Evolutionary conservation across 2,888 invertebrate genomes (phyloP).

Genomic region (Drosophila meridiana): DNA sequence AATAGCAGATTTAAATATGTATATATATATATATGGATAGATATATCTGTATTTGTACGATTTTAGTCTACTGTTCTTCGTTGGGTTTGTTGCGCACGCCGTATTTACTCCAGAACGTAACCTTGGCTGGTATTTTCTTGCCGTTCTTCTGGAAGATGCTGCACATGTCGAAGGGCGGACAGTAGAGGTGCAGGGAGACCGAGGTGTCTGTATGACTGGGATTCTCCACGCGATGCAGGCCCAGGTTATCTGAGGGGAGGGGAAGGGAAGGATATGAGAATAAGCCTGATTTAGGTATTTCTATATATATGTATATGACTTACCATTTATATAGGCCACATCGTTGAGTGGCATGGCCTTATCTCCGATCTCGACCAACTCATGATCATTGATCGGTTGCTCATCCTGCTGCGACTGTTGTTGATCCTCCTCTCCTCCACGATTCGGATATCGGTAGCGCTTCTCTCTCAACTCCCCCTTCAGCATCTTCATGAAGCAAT

Average conservation of each 20-base stretch:
- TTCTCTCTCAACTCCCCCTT: constrained; percentile 94
- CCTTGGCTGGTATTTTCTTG: constrained; percentile 88
- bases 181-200: constrained; percentile 97
- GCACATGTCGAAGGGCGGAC: constrained; percentile 96
- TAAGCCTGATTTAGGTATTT: no score
- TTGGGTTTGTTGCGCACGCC: constrained; percentile 87
- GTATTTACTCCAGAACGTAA: constrained; percentile 97
- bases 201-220: constrained; percentile 94
- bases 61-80: constrained; percentile 54
- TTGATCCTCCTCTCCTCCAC: constrained; percentile 16
- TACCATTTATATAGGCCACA: constrained; percentile 98
- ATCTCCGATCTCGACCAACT: constrained; percentile 89
- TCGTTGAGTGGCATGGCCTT: constrained; percentile 90
- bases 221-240: constrained; percentile 98
- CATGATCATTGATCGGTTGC: constrained; percentile 82
- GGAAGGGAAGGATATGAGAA: neutral
- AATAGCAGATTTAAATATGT: constrained; percentile 46
- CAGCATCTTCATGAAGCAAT: constrained; percentile 98
- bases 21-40: neutral
- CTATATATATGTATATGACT: neutral
- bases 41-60: neutral
- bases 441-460: constrained; percentile 83
- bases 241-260: constrained; percentile 92
- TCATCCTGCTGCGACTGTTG: constrained; percentile 13
- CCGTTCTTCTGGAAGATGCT: constrained; percentile 96